Evolutionary conservation across 2,113 vertebrate genomes (phyloP).

Genomic region (Anser brachyrhynchus): DNA sequence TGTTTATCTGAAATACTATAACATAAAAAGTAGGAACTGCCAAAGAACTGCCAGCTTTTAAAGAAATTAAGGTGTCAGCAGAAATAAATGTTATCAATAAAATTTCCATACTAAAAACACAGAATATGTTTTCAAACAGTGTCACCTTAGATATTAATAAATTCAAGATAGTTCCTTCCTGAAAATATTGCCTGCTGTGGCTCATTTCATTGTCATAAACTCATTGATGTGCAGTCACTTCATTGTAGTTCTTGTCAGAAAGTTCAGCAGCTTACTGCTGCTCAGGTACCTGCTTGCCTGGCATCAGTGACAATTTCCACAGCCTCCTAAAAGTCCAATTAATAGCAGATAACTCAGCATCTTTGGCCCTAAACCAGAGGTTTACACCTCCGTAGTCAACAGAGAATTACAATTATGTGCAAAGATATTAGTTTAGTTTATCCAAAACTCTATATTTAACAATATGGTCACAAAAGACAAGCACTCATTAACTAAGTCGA

Average conservation of each 20-base stretch:
- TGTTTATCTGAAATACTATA: not conserved
- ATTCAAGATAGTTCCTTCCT: not conserved
- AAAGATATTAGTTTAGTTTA: not conserved
- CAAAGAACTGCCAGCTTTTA: not conserved
- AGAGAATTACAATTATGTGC: not conserved
- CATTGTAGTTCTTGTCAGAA: not conserved
- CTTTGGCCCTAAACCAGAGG: not conserved
- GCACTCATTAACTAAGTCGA: not conserved
- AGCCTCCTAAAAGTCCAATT: not conserved
- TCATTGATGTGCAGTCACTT: not conserved
- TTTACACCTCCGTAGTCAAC: not conserved
- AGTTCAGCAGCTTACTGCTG: not conserved
- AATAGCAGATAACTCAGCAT: not conserved
- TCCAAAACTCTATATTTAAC: not conserved
- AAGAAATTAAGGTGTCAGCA: not conserved
- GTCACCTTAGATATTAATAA: not conserved
- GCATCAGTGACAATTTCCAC: not conserved
- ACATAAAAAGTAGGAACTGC: constrained; percentile 1
- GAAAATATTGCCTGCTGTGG: not conserved
- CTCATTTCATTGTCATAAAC: not conserved
- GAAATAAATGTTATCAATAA: constrained; percentile 11
- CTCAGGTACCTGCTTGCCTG: not conserved
- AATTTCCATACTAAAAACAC: constrained; percentile 1
- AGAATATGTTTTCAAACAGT: not conserved
- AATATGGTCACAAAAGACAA: not conserved